Evolutionary conservation across 1,140 invertebrate species (phyloP).

Genomic region (Pteromalus puparum): DNA sequence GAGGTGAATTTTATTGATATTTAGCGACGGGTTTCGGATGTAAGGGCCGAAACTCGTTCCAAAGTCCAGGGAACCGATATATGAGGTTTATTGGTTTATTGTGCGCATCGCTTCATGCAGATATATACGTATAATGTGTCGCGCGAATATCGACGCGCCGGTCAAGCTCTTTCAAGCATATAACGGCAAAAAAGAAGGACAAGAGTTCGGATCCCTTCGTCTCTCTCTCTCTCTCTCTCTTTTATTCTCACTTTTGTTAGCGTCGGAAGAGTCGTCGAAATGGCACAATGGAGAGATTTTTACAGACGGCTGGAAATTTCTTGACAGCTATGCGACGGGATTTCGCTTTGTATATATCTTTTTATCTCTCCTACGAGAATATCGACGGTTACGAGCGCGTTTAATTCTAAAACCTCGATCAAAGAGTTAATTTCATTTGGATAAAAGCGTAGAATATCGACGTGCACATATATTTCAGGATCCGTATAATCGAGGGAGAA

Average conservation of each 20-base stretch:
- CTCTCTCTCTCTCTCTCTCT: neutral
- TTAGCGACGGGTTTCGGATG: no score
- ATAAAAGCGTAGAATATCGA: constrained; percentile 4
- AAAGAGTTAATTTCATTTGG: neutral
- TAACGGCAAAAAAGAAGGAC: neutral
- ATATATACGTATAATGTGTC: neutral
- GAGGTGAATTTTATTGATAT: no score
- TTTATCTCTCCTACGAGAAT: neutral
- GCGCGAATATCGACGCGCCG: neutral
- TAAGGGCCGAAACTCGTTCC: no score
- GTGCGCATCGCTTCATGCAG: no score
- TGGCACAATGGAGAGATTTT: constrained; percentile 2
- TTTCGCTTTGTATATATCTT: neutral
- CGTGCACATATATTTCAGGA: neutral
- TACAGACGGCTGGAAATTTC: constrained; percentile 22
- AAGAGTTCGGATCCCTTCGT: neutral
- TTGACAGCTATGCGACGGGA: neutral
- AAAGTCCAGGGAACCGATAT: no score
- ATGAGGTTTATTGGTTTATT: no score
- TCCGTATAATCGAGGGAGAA: neutral
- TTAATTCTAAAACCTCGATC: neutral
- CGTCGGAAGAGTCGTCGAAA: neutral
- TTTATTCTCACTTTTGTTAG: neutral
- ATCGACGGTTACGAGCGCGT: neutral
- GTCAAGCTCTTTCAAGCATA: neutral